These are phyloP conservation scores for Chanos chanos DNA, from an alignment of 2,797 vertebrate species.

Conservation along the genomic window DNA sequence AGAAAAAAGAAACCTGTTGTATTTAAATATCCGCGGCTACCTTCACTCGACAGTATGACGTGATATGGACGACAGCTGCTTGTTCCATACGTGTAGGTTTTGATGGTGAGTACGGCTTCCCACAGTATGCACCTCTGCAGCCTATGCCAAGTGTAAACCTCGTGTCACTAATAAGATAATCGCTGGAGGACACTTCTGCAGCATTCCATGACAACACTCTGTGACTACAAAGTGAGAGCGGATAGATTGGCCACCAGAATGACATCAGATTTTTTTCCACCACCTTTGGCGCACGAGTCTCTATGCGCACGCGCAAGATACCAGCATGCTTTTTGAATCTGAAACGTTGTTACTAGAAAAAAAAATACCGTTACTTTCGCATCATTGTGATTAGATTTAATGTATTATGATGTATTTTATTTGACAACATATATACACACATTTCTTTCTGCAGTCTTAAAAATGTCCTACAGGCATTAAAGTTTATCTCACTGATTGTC, in stretches of 20 bases:
- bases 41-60: constrained; percentile 46
- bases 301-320: constrained; percentile 32
- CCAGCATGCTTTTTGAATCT: neutral
- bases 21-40: constrained; percentile 40
- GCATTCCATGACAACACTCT: too few species aligned
- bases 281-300: constrained; percentile 1
- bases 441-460: too few species aligned
- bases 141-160: neutral
- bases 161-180: neutral
- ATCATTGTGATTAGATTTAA: too few species aligned
- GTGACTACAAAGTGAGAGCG: neutral
- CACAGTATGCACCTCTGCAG: neutral
- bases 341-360: too few species aligned
- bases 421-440: too few species aligned
- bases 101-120: constrained; percentile 48
- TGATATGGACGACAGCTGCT: constrained; percentile 57
- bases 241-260: constrained; percentile 24
- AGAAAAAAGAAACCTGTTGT: constrained; percentile 44
- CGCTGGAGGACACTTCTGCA: neutral
- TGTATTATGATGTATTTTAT: too few species aligned
- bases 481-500: too few species aligned
- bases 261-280: constrained; percentile 4
- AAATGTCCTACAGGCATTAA: too few species aligned
- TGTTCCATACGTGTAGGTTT: constrained; percentile 63
- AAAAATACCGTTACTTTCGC: too few species aligned